Evolutionary conservation across 2,113 vertebrate species (phyloP).

Genomic region (Indri indri): DNA sequence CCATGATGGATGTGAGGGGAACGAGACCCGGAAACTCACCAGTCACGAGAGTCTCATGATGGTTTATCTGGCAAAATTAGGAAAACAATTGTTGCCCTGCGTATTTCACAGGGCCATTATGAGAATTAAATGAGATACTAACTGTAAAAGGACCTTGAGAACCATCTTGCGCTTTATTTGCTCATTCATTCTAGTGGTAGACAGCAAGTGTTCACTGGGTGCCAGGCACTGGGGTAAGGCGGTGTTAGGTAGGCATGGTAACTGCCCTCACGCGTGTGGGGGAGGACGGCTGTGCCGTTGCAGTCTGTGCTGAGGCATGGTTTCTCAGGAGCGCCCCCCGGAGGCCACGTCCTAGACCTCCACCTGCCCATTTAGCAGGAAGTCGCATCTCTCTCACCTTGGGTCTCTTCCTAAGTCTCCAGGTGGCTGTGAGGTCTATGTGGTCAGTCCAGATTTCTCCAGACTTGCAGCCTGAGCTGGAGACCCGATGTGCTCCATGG

Average conservation of each 20-base stretch:
- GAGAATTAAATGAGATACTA: background rate
- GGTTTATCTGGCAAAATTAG: background rate
- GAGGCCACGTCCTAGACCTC: background rate
- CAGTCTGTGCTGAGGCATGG: accelerated
- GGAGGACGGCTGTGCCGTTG: accelerated
- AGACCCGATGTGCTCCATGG: background rate
- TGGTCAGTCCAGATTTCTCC: background rate
- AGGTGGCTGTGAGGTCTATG: background rate
- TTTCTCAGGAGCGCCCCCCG: background rate
- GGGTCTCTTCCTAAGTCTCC: background rate
- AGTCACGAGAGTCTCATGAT: background rate
- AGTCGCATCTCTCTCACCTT: background rate
- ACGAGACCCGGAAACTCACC: background rate
- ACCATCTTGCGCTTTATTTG: background rate
- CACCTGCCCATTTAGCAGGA: background rate
- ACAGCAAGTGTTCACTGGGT: no score
- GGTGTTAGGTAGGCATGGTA: background rate
- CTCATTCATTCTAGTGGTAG: background rate
- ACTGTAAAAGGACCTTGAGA: background rate
- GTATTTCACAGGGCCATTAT: background rate
- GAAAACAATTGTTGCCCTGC: background rate
- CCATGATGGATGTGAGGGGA: background rate
- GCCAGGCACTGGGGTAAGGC: background rate
- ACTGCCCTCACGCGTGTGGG: accelerated
- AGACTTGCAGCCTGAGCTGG: background rate